These are phyloP conservation scores for Drosophila sp. DNA, from an alignment of 1,140 invertebrate species.

Conservation along the genomic window DNA sequence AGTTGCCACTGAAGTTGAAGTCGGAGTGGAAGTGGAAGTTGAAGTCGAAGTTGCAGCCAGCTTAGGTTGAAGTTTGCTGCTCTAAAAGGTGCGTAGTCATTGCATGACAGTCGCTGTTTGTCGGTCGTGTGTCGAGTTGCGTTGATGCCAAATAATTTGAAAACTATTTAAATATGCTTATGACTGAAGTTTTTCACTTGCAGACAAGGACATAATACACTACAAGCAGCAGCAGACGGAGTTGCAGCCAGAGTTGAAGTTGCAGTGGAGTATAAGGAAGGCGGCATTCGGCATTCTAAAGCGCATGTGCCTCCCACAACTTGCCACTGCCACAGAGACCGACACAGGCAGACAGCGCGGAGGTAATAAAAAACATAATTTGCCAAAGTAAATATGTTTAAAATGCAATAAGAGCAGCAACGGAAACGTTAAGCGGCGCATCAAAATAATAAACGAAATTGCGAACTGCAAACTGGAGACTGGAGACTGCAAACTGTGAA, in stretches of 20 bases:
- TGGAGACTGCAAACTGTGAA: too few species aligned
- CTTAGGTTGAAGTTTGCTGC: slow-evolving; percentile 11
- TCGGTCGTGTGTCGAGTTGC: slow-evolving; percentile 26
- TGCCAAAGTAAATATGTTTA: slow-evolving; percentile 57
- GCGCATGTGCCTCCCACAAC: too few species aligned
- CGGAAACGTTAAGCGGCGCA: slow-evolving; percentile 19
- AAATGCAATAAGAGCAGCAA: slow-evolving; percentile 51
- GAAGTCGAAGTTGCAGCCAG: slow-evolving; percentile 7
- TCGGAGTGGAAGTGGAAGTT: neutral
- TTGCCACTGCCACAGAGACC: too few species aligned
- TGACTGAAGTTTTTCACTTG: slow-evolving; percentile 51
- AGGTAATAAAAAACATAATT: slow-evolving; percentile 50
- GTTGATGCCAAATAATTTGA: slow-evolving; percentile 33
- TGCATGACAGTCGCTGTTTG: slow-evolving; percentile 49
- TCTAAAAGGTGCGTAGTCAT: slow-evolving; percentile 70
- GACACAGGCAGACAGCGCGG: neutral
- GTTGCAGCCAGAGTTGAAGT: too few species aligned
- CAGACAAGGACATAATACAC: slow-evolving; percentile 27
- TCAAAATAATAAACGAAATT: slow-evolving; percentile 28
- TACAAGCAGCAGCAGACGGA: too few species aligned
- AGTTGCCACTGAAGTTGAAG: neutral
- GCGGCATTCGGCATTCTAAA: too few species aligned
- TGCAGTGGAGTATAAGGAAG: neutral
- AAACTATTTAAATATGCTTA: slow-evolving; percentile 70
- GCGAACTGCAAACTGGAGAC: slow-evolving; percentile 16